Evolutionary conservation across 2,888 invertebrate genomes (phyloP), one percentile per base, ranked within the genome.

Genomic region (Himalopsyche tibetana): DNA sequence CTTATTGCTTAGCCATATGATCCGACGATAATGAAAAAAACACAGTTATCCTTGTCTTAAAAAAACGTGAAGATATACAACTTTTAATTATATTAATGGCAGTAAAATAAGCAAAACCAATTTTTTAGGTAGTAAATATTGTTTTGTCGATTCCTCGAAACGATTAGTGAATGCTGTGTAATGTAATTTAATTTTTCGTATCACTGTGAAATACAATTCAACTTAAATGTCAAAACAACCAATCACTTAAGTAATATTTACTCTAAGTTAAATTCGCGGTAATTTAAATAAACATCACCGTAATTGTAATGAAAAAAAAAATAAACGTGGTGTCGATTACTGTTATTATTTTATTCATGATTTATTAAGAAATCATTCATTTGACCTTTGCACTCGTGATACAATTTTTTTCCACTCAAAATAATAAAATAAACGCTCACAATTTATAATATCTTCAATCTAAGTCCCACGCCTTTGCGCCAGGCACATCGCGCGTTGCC

Each of bases 321-420:
- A 19, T 63, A 19, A 63, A 63, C 63, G 6, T 6, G 63, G 63
- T 63, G 63, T 63, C 63, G 63, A 63, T 63, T 19, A 63, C 19
- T n/a, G 63, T 19, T 63, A 63, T 19, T 63, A 63, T 63, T 63
- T n/a, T 63, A 63, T 63, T 63, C 63, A 63, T 63, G 63, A 19
- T 63, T 63, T 63, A 63, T 63, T 63, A 63, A 63, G 63, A 63
- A 63, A 63, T 63, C 63, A 63, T 63, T 19, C 19, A 11, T 63
- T 63, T 63, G 63, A 63, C 63, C 63, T 63, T 63, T 63, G 63
- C n/a, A 19, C 63, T 63, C 63, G 63, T 63, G 63, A 63, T 63
- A 19, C 9, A 63, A 63, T 19, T 63, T 63, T 63, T 63, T 63
- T 11, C 2, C 19, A 19, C 28, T 19, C 63, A 63, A 63, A 63